Evolutionary conservation across 2,797 vertebrate genomes (phyloP), one percentile per base, ranked within the genome.

Genomic region (Zalophus californianus): DNA sequence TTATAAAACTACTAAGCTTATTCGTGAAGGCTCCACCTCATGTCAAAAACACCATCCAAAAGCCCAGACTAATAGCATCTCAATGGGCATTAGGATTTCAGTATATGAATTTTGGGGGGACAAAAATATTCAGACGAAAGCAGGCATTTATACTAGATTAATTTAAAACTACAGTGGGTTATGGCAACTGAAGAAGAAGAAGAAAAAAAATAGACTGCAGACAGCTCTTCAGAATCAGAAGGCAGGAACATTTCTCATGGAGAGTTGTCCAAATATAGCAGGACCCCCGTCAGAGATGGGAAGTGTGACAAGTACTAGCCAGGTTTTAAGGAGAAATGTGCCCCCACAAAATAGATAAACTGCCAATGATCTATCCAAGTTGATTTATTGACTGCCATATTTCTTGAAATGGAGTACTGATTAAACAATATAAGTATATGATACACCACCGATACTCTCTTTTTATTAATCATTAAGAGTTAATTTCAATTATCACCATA

Each of bases 371-470:
- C 1, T 7, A 1, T 3, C 1, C 4, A 54, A 44, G 5, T 75
- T 29, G 13, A 66, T 48, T 8, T 73, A 18, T 7, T 75, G 41
- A 44, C 7, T 25, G 50, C 13, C 23, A 27, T 48, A 3, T 23
- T 86, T 92, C 54, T 80, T 25, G 9, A 41, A 13, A 20, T 32
- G 10, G 13, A 41, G 2, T 38, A 64, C 27, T n/a, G n/a, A 41
- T 10, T 70, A 87, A 86, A 38, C 18, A 79, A 60, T 44, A 25
- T 16, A 68, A 90, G 23, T 29, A 82, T 14, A 86, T 38, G 64
- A 16, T 8, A 18, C 0, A 52, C 3, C 7, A 13, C 2, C 4
- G 41, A 4, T 72, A 32, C n/a, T 44, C 1, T 21, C 21, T 35
- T 70, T 83, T 56, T 50, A 41, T 41, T 38, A 85, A 15, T 44